Conservation (phyloP, 2,797 vertebrate genomes). For the Gadopsis marmoratus region DNA sequence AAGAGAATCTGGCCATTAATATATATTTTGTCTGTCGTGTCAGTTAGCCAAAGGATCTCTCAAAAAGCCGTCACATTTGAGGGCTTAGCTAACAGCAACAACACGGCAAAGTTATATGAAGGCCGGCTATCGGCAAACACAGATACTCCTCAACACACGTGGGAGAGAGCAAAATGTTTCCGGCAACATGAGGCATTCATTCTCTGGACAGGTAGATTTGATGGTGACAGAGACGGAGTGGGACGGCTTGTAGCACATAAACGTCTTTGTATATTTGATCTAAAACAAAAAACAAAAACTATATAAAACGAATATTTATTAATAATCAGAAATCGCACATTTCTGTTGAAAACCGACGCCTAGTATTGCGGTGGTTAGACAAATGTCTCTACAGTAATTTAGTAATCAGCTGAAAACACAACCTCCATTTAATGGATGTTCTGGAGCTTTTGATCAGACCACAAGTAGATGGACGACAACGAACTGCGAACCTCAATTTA, state of each 20-base stretch:
- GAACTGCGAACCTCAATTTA: neutral
- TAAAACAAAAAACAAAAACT: neutral
- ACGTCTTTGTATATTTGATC: neutral
- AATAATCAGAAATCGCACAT: neutral
- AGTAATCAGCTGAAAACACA: too few species aligned
- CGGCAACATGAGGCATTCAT: neutral
- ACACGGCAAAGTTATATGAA: neutral
- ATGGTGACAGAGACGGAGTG: neutral
- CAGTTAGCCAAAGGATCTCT: neutral
- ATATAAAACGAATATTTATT: too few species aligned
- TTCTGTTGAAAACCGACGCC: neutral
- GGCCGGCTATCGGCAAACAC: neutral
- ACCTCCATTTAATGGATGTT: neutral
- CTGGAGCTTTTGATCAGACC: neutral
- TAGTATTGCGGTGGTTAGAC: neutral
- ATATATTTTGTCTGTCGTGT: neutral
- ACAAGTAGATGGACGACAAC: neutral
- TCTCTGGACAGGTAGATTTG: neutral
- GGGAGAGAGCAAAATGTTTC: neutral
- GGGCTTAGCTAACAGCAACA: neutral
- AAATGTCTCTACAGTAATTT: neutral
- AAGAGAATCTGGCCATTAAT: neutral
- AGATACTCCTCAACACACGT: neutral
- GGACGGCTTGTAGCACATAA: neutral
- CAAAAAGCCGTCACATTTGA: neutral